Percentiles rank a stretch among this genome's conserved stretches.
Evolutionary conservation across 2,888 invertebrate species (phyloP).

Genomic region (Stratiomys singularior): DNA sequence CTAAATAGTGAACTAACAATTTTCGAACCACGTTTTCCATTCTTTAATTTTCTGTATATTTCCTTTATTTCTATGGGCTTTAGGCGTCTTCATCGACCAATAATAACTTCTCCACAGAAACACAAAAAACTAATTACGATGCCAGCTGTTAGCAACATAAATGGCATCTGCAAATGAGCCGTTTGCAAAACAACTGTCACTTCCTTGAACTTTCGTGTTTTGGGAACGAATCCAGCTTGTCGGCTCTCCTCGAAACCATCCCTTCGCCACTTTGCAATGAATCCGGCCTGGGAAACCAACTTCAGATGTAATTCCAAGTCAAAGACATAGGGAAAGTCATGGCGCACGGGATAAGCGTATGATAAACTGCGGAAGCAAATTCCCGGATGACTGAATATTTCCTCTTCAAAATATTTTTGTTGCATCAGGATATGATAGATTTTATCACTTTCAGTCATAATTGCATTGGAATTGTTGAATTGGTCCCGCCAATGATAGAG

Average conservation of each 20-base stretch:
- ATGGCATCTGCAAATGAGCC: background rate
- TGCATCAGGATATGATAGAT: background rate
- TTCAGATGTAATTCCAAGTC: background rate
- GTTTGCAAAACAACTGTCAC: background rate
- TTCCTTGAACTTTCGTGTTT: background rate
- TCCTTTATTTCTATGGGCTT: no score
- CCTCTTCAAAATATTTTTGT: background rate
- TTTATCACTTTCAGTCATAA: background rate
- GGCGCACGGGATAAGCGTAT: background rate
- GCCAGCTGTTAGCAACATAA: no score
- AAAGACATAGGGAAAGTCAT: background rate
- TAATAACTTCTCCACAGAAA: no score
- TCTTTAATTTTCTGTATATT: no score
- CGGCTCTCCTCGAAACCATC: conserved; percentile 12
- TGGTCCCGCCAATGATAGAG: background rate
- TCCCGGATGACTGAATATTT: background rate
- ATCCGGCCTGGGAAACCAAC: background rate
- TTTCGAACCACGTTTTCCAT: no score
- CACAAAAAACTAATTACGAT: no score
- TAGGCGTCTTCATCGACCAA: no score
- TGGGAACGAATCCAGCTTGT: background rate
- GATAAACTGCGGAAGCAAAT: background rate
- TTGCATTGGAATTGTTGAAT: conserved; percentile 19
- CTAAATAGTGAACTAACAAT: no score
- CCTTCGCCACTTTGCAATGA: background rate